These are phyloP conservation scores for Peromyscus attwateri DNA, from an alignment of 2,797 vertebrate species.

Conservation along the genomic window DNA sequence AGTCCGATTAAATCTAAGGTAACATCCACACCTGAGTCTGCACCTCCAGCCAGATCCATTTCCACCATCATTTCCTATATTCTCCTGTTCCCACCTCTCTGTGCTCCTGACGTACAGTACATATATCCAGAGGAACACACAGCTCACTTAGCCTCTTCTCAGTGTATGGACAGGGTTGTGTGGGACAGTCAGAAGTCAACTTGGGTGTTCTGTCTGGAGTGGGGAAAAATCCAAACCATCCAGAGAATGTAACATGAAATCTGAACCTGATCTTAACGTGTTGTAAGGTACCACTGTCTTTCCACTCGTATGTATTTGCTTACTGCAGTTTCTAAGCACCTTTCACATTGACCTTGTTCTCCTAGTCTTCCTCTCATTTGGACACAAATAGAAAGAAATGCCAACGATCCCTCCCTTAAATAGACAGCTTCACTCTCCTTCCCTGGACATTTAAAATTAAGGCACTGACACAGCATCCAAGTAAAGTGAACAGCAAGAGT, in stretches of 20 bases:
- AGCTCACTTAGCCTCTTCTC: not conserved
- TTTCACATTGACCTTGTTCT: constrained; percentile 41
- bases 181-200: not conserved
- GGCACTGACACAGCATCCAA: not conserved
- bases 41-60: constrained; percentile 37
- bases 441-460: constrained; percentile 14
- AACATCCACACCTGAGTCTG: constrained; percentile 54
- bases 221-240: not conserved
- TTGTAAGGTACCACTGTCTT: not conserved
- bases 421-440: not conserved
- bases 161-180: not conserved
- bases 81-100: not conserved
- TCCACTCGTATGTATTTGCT: constrained; percentile 33
- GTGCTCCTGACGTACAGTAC: not conserved
- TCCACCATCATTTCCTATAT: constrained; percentile 48
- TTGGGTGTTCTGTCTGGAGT: not conserved
- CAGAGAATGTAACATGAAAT: constrained; percentile 37
- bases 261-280: constrained; percentile 32
- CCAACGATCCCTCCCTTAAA: not conserved
- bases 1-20: constrained; percentile 61
- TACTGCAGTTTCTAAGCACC: not conserved
- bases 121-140: not conserved
- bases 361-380: constrained; percentile 8
- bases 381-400: not conserved
- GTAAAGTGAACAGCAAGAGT: constrained; percentile 11